Base-by-base conservation (phyloP, 2,113 vertebrate genomes). In the Bubo scandiacus region DNA sequence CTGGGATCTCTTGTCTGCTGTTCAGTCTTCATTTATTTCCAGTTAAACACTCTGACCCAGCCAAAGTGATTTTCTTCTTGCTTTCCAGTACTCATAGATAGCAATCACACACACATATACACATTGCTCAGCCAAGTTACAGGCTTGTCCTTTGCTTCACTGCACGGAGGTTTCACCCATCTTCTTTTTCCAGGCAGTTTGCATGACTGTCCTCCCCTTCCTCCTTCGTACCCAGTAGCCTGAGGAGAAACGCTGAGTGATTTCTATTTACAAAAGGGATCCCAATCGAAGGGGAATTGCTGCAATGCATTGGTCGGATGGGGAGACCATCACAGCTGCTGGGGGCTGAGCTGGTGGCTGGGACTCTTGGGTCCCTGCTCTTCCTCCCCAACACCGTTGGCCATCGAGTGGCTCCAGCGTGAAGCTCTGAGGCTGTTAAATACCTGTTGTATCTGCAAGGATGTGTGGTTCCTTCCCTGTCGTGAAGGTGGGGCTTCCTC, bases 11-110 rank as follows among this genome's bases (percentile, higher is more conserved):
- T 81, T 29, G 42, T 95, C 89, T 94, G 93, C 45, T 73, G 17
- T 30, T 91, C 88, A 84, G 68, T 10, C 59, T 75, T 85, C 65
- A 42, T 82, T 95, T 85, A 85, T 90, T 83, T 90, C 81, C 84
- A 96, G 73, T 95, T 90, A 88, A 62, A 82, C 45, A 19, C 87
- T n/a, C 85, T 59, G 90, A 55, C 74, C 66, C 75, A 82, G 93
- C 96, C 96, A 96, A 66, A 80, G 73, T 4, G 2, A 55, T 74
- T 91, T 62, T 94, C 57, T 55, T 63, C 59, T 65, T 29, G 77
- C 88, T 82, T 66, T 90, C 49, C 93, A 93, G 75, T 52, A 57
- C 90, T 82, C 68, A 5, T 3, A 92, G 93, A 94, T 15, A 65
- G 54, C 1, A 5, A 91, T 90, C 93, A 19, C 81, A 71, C 70